Evolutionary conservation across 2,797 vertebrate species (phyloP).

Genomic region (Benthosema pterotum): DNA sequence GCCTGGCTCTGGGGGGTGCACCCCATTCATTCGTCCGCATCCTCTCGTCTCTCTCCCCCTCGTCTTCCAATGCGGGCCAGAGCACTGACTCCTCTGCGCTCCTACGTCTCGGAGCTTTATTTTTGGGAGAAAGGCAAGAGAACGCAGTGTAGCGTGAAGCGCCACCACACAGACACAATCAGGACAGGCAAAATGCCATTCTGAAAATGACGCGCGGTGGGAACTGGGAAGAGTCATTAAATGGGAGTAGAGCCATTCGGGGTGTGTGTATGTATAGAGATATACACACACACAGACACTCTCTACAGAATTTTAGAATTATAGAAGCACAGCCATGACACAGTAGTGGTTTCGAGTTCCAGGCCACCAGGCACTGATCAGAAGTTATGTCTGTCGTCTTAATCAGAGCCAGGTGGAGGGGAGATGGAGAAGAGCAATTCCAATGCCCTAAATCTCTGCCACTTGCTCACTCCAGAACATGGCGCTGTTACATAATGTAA

Average conservation of each 20-base stretch:
- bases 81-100: background rate
- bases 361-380: constrained; percentile 57
- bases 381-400: constrained; percentile 50
- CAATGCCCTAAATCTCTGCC: no score
- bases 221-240: constrained; percentile 1
- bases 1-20: constrained; percentile 54
- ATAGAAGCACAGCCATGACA: constrained; percentile 32
- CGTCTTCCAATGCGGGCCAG: background rate
- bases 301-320: constrained; percentile 13
- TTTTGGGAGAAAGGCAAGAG: constrained; percentile 10
- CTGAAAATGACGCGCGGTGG: background rate
- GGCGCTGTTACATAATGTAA: no score
- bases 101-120: constrained; percentile 18
- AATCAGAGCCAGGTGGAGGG: constrained; percentile 72
- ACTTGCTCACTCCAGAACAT: no score
- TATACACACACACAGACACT: constrained; percentile 34
- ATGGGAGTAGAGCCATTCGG: constrained; percentile 17
- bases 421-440: constrained; percentile 10
- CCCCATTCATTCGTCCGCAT: constrained; percentile 75
- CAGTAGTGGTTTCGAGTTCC: constrained; percentile 54
- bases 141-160: background rate
- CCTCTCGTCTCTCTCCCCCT: constrained; percentile 8
- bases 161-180: constrained; percentile 4
- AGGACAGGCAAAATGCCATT: constrained; percentile 9
- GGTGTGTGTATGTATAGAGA: no score